Base-by-base conservation (phyloP, 1,140 invertebrate species). In the Oedothorax gibbosus region DNA sequence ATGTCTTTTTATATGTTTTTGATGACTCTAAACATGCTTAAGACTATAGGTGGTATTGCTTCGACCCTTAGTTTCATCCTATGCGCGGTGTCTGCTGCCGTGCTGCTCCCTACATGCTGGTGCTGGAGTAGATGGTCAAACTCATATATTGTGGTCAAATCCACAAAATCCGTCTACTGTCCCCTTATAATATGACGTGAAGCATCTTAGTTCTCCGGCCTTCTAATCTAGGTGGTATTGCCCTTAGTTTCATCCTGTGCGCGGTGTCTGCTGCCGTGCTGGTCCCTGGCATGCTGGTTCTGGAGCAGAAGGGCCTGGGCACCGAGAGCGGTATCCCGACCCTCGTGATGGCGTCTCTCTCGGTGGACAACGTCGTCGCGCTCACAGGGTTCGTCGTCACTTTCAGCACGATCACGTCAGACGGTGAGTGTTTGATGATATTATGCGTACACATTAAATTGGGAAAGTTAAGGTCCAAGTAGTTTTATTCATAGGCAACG, bases 211-310 rank as follows among this genome's bases (percentile, higher is more conserved):
- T 35, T n/a, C n/a, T n/a, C n/a, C n/a, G n/a, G 35, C 35, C 35
- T 35, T 35, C 35, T 35, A 35, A 35, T 35, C 35, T 5, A 35
- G 35, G 35, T 35, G 35, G 35, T 35, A 35, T 35, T 35, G 35
- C 35, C 35, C 56, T 7, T 54, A 94, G 93, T 10, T 94, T 95
- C 86, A 94, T 98, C 54, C 91, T 98, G 56, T 95, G 96, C 0
- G 96, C 97, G 0, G 97, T 99, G 6, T 98, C 97, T 0, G 97
- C 97, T 0, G 97, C 97, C 9, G 97, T 99, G 6, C 95, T 99
- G 4, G 97, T 99, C 11, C 97, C 98, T 0, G 95, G 94, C 86
- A 92, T 99, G 65, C 94, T 99, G 87, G 92, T 94, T 56, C 91
- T 99, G 11, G 92, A 96, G 12, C 92, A 93, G 82, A 94, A 95